Evolutionary conservation across 2,797 vertebrate genomes (phyloP).

Genomic region (Galaxias olidus): DNA sequence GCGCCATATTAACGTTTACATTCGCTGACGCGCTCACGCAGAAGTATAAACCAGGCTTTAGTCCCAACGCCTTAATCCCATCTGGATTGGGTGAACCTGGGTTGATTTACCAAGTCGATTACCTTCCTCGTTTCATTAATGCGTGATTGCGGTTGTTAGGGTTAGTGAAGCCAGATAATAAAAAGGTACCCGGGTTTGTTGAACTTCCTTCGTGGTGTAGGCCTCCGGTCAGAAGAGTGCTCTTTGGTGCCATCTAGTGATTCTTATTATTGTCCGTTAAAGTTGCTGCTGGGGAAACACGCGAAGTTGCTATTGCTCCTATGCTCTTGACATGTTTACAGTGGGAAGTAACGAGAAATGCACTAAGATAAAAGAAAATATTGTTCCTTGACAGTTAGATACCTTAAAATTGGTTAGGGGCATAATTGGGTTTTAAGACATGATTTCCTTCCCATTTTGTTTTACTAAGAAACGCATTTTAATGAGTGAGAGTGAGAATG

Average conservation of each 20-base stretch:
- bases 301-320: constrained; percentile 11
- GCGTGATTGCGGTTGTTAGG: too few relatives aligned
- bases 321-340: constrained; percentile 22
- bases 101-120: too few relatives aligned
- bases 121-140: too few relatives aligned
- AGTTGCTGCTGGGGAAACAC: constrained; percentile 2
- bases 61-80: too few relatives aligned
- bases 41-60: too few relatives aligned
- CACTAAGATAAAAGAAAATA: constrained; percentile 34
- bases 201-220: too few relatives aligned
- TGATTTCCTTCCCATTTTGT: constrained; percentile 62
- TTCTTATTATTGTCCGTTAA: constrained; percentile 34
- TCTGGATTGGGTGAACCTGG: too few relatives aligned
- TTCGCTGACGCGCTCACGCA: too few relatives aligned
- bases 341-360: constrained; percentile 40
- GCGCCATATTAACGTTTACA: too few relatives aligned
- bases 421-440: constrained; percentile 71
- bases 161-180: too few relatives aligned
- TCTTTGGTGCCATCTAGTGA: constrained; percentile 76
- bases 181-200: too few relatives aligned
- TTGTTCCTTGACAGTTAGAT: constrained; percentile 32
- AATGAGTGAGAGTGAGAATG: constrained; percentile 45
- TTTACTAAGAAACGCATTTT: constrained; percentile 61
- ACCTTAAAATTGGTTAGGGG: constrained; percentile 53
- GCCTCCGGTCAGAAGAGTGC: constrained; percentile 18